Evolutionary conservation across 2,888 invertebrate species (phyloP).

Genomic region (Xanthia togata): DNA sequence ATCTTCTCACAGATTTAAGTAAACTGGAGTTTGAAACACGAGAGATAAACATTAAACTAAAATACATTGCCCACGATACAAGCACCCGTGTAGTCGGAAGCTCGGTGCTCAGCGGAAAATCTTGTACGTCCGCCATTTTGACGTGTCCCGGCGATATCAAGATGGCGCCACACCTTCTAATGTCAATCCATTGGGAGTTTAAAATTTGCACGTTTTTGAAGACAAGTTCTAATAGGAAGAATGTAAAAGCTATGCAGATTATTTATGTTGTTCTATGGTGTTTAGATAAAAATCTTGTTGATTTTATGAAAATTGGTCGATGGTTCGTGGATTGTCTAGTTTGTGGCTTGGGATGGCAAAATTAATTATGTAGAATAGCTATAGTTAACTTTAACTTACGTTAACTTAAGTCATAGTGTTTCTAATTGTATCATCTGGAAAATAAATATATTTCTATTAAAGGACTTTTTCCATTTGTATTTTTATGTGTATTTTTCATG

Average conservation of each 20-base stretch:
- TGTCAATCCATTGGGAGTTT: conserved; percentile 15
- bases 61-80: conserved; percentile 30
- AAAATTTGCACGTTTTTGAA: not conserved
- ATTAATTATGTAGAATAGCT: not conserved
- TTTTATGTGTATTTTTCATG: not conserved
- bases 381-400: not conserved
- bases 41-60: conserved; percentile 15
- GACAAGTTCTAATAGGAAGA: not conserved
- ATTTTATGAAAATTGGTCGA: not conserved
- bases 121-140: conserved; percentile 68
- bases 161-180: conserved; percentile 63
- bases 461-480: not conserved
- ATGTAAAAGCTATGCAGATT: not conserved
- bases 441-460: not conserved
- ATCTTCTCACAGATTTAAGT: too few species aligned
- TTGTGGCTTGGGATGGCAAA: not conserved
- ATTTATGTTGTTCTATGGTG: not conserved
- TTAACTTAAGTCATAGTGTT: not conserved
- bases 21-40: not conserved
- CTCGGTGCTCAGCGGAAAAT: conserved; percentile 68
- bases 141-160: conserved; percentile 69
- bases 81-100: conserved; percentile 57
- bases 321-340: too few species aligned
- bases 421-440: not conserved
- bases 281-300: not conserved